Base-by-base conservation (phyloP, 2,113 vertebrate genomes). In the Anser cygnoides region DNA sequence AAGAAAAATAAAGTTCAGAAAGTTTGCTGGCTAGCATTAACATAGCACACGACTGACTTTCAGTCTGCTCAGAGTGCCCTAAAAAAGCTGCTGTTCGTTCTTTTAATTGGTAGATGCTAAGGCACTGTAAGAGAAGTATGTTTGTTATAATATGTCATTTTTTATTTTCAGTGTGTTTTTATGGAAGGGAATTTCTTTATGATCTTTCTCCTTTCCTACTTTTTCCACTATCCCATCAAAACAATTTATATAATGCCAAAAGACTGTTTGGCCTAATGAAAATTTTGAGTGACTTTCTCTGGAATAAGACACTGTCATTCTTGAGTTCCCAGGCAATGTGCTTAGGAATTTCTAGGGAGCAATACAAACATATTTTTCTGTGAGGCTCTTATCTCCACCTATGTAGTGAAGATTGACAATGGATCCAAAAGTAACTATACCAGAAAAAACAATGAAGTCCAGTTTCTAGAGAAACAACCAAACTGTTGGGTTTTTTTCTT, bases 1-100 rank as follows among this genome's bases (percentile, higher is more conserved):
- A 59, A 92, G 89, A 87, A 94, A 96, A 97, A 94, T 94, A 81
- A 93, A 89, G 85, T 81, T 82, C 74, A 82, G 87, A 95, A 89
- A 90, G 43, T 96, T 90, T 90, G 89, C 86, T 93, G 77, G 44
- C 70, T 66, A 57, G 31, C 35, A 67, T 46, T 22, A 35, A 46
- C 57, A 37, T 4, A 91, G 90, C 58, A 94, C 43, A 57, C 50
- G 11, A 63, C 79, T 5, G 4, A 43, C 57, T 84, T 95, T 89
- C 91, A 82, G 65, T 49, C 85, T 93, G 81, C 44, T 63, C 19
- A 6, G 61, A n/a, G 41, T 23, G 43, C 70, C 72, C 81, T 46
- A 81, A 90, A 89, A 95, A 72, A 95, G 89, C 58, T 73, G 37
- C 73, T 39, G 29, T 37, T 95, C 93, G 33, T 76, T 91, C 84